Percentiles rank a stretch among this genome's conserved stretches.
phyloP scores from a whole-genome alignment of 1,140 invertebrate species.

The Heliconius hermathena region DNA sequence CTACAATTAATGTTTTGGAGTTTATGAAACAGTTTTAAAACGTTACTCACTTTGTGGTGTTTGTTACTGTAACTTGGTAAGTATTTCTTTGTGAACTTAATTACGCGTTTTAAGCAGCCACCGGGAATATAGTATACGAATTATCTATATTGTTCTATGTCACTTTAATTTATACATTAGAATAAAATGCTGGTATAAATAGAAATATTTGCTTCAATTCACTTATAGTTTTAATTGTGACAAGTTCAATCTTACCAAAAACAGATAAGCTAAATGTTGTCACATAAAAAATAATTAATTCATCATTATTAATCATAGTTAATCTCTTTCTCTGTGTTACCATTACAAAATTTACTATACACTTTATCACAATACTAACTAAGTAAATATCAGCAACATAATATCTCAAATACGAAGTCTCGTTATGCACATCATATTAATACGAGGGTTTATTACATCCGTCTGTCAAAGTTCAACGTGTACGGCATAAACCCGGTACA shows the following conservation, averaged over 20 bases:
- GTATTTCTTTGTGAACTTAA: background rate
- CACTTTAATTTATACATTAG: too few relatives aligned
- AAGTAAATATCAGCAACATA: background rate
- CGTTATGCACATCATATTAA: background rate
- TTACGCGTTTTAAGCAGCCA: too few relatives aligned
- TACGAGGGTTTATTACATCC: background rate
- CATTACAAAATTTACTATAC: background rate
- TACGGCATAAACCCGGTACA: background rate
- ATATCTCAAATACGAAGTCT: background rate
- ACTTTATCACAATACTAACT: background rate
- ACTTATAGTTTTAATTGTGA: too few relatives aligned
- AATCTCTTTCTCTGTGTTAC: too few relatives aligned
- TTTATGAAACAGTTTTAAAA: background rate
- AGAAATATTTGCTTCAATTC: too few relatives aligned
- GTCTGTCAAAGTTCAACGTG: background rate
- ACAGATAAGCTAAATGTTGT: too few relatives aligned
- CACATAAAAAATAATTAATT: too few relatives aligned
- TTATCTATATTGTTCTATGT: too few relatives aligned
- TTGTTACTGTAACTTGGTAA: conserved; percentile 1
- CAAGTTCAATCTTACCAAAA: too few relatives aligned
- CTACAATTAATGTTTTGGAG: conserved; percentile 6
- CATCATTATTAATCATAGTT: too few relatives aligned
- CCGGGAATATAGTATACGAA: too few relatives aligned
- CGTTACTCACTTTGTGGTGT: conserved; percentile 7
- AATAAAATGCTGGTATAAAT: too few relatives aligned